phyloP scores from a whole-genome alignment of 2,797 vertebrate species.

The Lutjanus campechanus region DNA sequence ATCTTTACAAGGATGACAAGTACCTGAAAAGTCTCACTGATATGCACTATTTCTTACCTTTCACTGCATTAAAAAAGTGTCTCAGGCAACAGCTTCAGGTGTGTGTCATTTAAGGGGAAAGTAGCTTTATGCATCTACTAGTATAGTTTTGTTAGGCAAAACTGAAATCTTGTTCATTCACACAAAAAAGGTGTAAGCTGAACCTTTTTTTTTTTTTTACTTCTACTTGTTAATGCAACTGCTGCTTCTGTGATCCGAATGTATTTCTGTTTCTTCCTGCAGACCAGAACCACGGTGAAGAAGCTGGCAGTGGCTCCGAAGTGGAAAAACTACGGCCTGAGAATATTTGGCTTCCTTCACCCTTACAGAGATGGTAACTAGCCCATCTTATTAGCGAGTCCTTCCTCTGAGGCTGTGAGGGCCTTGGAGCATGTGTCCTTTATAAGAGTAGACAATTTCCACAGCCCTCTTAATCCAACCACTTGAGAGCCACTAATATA shows the following conservation, averaged over 20 bases:
- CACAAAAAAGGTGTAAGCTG: too few relatives aligned
- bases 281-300: slow-evolving; percentile 94
- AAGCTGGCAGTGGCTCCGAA: slow-evolving; percentile 97
- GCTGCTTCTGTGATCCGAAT: slow-evolving; percentile 2
- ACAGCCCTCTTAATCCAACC: slow-evolving; percentile 52
- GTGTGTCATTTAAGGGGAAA: background rate
- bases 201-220: too few relatives aligned
- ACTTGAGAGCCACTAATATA: slow-evolving; percentile 54
- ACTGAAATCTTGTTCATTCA: too few relatives aligned
- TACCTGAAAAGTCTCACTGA: background rate
- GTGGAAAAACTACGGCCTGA: slow-evolving; percentile 98
- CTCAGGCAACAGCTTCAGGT: background rate
- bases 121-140: background rate
- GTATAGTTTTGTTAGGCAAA: slow-evolving; percentile 1
- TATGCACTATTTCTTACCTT: background rate
- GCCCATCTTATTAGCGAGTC: slow-evolving; percentile 48
- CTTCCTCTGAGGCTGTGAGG: slow-evolving; percentile 22
- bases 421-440: slow-evolving; percentile 61
- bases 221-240: background rate
- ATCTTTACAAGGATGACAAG: background rate
- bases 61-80: background rate
- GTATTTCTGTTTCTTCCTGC: slow-evolving; percentile 24
- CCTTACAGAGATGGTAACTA: slow-evolving; percentile 95
- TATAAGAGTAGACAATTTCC: slow-evolving; percentile 50
- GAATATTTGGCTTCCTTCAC: slow-evolving; percentile 97